Evolutionary conservation across 2,888 invertebrate genomes (phyloP).

Genomic region (Brachypterus glaber): DNA sequence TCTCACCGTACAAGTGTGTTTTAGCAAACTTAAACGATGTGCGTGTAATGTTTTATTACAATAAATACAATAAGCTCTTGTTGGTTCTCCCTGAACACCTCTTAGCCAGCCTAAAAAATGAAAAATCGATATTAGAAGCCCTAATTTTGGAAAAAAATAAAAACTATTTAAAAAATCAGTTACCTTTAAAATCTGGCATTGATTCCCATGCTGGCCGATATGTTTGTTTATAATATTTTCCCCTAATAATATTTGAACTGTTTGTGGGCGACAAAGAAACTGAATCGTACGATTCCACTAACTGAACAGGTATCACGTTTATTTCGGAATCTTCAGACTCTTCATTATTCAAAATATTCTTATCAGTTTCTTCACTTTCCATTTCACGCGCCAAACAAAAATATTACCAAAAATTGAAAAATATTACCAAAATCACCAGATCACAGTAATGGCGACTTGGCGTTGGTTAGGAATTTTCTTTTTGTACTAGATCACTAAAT

Average conservation of each 20-base stretch:
- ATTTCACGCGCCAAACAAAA: slow-evolving; percentile 26
- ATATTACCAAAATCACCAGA: slow-evolving; percentile 24
- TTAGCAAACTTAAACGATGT: slow-evolving; percentile 48
- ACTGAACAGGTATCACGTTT: slow-evolving; percentile 28
- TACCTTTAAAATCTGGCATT: slow-evolving; percentile 52
- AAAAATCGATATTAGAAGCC: too few relatives aligned
- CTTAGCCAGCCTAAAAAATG: slow-evolving; percentile 45
- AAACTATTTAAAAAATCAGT: background rate
- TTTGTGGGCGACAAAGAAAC: slow-evolving; percentile 21
- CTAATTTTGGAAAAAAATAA: slow-evolving; percentile 4
- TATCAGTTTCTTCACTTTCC: slow-evolving; percentile 21
- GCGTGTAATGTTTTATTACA: slow-evolving; percentile 51
- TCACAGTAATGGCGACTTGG: slow-evolving; percentile 15
- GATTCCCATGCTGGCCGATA: slow-evolving; percentile 51
- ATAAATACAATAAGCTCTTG: slow-evolving; percentile 48
- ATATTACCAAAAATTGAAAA: slow-evolving; percentile 24
- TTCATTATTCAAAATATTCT: slow-evolving; percentile 20
- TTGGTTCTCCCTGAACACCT: slow-evolving; percentile 45
- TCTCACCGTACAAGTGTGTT: slow-evolving; percentile 51
- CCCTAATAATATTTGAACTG: slow-evolving; percentile 23
- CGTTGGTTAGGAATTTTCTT: slow-evolving; percentile 16
- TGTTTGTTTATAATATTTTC: slow-evolving; percentile 46
- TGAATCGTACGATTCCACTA: slow-evolving; percentile 26
- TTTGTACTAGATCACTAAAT: too few relatives aligned
- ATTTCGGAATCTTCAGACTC: slow-evolving; percentile 15